Evolutionary conservation across 2,113 vertebrate species (phyloP), one percentile per base, ranked within the genome.

Genomic region (Lathamus discolor): DNA sequence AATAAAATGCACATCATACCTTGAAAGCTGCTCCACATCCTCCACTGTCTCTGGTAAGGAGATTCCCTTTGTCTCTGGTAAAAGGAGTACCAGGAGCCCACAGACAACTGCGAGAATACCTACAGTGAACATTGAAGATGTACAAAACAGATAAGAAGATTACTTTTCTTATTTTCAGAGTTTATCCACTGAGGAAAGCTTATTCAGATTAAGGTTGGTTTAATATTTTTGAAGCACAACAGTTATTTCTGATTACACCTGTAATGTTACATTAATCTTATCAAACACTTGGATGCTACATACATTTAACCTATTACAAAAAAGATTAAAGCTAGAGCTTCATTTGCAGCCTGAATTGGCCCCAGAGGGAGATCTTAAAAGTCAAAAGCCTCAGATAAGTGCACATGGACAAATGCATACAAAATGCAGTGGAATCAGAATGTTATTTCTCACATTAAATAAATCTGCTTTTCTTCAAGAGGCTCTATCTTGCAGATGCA

Each of bases 11-110:
- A 18, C 55, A 82, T 86, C 35, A 61, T 97, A 99, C 99, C 97
- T 98, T 83, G 97, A 95, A 37, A 99, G 98, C 43, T 98, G 97
- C 70, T 99, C 99, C 4, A 99, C 98, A n/a, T 99, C 99, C 1
- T 99, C 98, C 66, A 99, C 98, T 64, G 99, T 99, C 87, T 99
- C 99, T 8, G 99, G 99, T 93, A 99, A 98, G 31, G 98, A 96
- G 5, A 99, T 97, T 4, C 99, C 99, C 95, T 98, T 99, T 94
- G 99, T 99, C 94, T 99, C 99, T 48, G 99, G 99, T 77, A 99
- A 96, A 95, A 99, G 96, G 92, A 99, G 93, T 43, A 99, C 99
- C 20, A 99, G 92, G 43, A 97, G 86, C 6, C 99, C 99, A 10
- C 99, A 99, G 68, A 99, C 4, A 51, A 98, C 97, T 1, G 99